These are phyloP conservation scores for Sitodiplosis mosellana DNA, from an alignment of 1,140 invertebrate species.

Conservation along the genomic window DNA sequence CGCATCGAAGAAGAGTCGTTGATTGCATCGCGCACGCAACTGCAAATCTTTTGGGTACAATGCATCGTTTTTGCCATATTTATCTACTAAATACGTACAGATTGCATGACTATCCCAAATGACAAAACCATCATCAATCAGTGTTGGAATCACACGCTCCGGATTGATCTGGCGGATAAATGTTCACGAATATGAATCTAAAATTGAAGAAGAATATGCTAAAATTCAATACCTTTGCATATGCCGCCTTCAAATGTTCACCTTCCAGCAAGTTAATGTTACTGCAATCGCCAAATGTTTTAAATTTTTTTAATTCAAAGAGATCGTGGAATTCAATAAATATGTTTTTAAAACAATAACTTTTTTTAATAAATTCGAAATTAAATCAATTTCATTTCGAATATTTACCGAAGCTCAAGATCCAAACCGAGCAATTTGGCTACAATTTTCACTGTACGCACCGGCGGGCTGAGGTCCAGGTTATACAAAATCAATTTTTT, in stretches of 20 bases:
- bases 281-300: too few relatives aligned
- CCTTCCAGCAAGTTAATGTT: background rate
- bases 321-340: too few relatives aligned
- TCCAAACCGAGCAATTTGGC: background rate
- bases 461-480: background rate
- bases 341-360: too few relatives aligned
- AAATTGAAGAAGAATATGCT: background rate
- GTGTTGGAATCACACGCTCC: slow-evolving; percentile 11
- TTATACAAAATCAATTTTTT: background rate
- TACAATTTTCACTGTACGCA: background rate
- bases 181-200: too few relatives aligned
- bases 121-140: background rate
- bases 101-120: background rate
- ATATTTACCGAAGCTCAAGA: background rate
- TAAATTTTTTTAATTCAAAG: too few relatives aligned
- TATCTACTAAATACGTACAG: background rate
- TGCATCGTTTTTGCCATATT: background rate
- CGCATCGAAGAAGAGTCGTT: slow-evolving; percentile 39
- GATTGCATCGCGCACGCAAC: too few relatives aligned
- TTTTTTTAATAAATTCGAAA: too few relatives aligned
- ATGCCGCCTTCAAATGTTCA: background rate
- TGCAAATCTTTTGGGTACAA: background rate
- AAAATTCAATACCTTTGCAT: background rate
- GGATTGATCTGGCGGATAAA: background rate
- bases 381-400: too few relatives aligned